A percentile compares a stretch with the other conserved stretches of the same genome.
Evolutionary conservation across 2,797 vertebrate species (phyloP).

Genomic region (Acipenser oxyrinchus): DNA sequence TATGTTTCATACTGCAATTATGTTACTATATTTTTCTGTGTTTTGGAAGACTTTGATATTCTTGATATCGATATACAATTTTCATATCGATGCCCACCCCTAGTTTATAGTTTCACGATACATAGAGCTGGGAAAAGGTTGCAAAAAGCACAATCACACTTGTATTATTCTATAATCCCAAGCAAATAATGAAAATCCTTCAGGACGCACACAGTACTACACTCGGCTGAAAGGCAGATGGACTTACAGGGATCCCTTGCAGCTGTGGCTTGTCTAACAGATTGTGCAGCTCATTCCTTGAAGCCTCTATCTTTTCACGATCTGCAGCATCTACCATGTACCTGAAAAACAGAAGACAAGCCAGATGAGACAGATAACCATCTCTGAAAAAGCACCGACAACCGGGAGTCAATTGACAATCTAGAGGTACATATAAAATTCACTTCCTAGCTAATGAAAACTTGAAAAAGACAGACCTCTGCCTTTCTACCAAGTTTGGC

Average conservation of each 20-base stretch:
- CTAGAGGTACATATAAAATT: background rate
- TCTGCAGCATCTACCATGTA: conserved; percentile 99
- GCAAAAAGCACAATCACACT: too few species aligned
- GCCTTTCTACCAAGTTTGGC: conserved; percentile 9
- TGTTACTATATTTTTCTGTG: too few species aligned
- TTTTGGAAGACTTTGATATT: too few species aligned
- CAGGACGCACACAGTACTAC: background rate
- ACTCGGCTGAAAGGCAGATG: background rate
- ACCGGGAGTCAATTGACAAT: background rate
- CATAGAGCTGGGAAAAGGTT: too few species aligned
- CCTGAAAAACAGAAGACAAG: conserved; percentile 47
- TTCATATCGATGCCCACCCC: too few species aligned
- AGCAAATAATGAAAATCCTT: background rate
- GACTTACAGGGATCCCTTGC: conserved; percentile 95
- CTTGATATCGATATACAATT: too few species aligned
- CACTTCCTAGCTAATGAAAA: conserved; percentile 3
- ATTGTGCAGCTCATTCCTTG: conserved; percentile 94
- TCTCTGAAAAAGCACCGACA: background rate
- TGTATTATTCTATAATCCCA: background rate
- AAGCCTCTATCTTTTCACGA: conserved; percentile 93
- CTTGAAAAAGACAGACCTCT: conserved; percentile 5
- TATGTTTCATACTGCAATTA: too few species aligned
- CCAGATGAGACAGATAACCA: background rate
- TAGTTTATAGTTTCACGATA: too few species aligned
- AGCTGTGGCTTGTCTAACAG: conserved; percentile 97